Percentiles rank a stretch among this genome's conserved stretches.
phyloP scores from a whole-genome alignment of 2,797 vertebrate genomes.

The Anolis apletophallus region DNA sequence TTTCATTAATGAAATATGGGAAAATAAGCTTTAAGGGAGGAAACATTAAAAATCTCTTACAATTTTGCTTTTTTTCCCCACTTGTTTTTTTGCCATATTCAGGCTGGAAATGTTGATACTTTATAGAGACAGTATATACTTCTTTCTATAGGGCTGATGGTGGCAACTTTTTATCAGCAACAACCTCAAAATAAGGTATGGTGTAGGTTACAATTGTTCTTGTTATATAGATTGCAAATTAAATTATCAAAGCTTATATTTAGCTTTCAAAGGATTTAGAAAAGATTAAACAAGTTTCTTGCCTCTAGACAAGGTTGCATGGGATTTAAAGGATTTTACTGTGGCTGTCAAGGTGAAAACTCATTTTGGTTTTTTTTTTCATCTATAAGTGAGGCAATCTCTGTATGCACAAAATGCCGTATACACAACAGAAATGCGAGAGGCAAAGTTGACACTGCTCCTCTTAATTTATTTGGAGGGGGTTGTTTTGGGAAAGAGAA shows the following conservation, averaged over 20 bases:
- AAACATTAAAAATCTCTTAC: no score
- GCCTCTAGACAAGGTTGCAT: not conserved
- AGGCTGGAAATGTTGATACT: no score
- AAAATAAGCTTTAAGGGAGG: no score
- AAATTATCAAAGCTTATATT: not conserved
- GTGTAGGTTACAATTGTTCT: not conserved
- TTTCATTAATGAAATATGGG: no score
- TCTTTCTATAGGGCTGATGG: not conserved
- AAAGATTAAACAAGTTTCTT: not conserved
- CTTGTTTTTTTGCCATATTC: no score
- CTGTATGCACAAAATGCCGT: not conserved
- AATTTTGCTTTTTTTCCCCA: no score
- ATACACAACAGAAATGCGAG: not conserved
- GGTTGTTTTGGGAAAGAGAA: slow-evolving; percentile 1
- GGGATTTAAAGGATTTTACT: not conserved
- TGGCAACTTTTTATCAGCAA: not conserved
- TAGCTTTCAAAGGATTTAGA: not conserved
- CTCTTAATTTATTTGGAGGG: not conserved
- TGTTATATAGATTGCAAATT: not conserved
- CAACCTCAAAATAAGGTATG: not conserved
- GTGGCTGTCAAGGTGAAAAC: slow-evolving; percentile 8
- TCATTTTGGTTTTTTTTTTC: not conserved
- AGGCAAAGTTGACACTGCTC: not conserved
- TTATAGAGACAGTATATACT: no score
- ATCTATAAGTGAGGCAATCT: not conserved